Base-by-base conservation (phyloP, 1,140 invertebrate species). In the Platorchestia sp. region DNA sequence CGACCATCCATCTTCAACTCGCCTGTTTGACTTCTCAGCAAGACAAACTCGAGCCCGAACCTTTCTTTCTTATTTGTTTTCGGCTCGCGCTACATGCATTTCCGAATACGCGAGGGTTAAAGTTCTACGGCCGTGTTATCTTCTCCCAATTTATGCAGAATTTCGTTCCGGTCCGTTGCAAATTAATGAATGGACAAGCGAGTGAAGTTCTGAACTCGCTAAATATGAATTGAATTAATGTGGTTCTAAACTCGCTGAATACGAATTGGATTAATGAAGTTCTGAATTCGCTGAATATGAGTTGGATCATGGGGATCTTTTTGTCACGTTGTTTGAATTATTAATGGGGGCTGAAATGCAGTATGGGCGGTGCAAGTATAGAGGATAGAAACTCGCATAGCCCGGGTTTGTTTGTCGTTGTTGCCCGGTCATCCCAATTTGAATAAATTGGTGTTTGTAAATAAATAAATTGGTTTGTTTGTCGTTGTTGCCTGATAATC, bases 11-110 rank as follows among this genome's bases (percentile, higher is more conserved):
- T 89, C 87, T 89, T 44, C 43, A 42, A 27, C 87, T 89, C 43
- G 43, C 87, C 41, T 89, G 87, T 89, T 89, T 89, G 87, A 42
- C 41, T 89, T 89, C 87, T 89, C 5, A 41, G n/a, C 87, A 89
- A 89, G 87, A 89, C 87, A 89, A 44, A 89, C 87, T 44, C 43
- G 87, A 41, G 1, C 41, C 41, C 41, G 36, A 42, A 89, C 41
- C 43, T 42, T 42, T 44, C 43, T 89, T 42, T 89, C 87, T 89
- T 89, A 6, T 6, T 27, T 6, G 27, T 43, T 0, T 42, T 89
- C 43, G n/a, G n/a, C n/a, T n/a, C n/a, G n/a, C n/a, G 87, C 41
- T 89, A 41, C n/a, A 89, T 89, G 41, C 59, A 75, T 75, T 75
- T 75, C 36, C 59, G 27, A 75, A 75, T 36, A 75, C 36, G 14